Percentiles rank a stretch among this genome's conserved stretches.
These are phyloP conservation scores for Zingel zingel DNA, from an alignment of 2,113 vertebrate genomes.

Conservation along the genomic window DNA sequence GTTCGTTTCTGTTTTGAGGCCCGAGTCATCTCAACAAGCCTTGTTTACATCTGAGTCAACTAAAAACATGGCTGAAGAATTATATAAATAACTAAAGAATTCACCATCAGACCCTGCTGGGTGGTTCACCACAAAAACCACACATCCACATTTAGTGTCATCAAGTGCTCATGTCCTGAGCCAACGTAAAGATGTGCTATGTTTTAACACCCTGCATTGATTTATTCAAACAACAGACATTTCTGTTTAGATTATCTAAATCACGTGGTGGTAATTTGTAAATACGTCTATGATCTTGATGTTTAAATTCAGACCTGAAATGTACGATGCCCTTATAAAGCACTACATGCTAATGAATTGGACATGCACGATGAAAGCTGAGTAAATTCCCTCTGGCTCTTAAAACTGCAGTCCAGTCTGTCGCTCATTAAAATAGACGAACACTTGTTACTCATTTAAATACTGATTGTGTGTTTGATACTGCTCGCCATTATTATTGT, in stretches of 20 bases:
- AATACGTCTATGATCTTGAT: slow-evolving; percentile 28
- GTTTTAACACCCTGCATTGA: slow-evolving; percentile 13
- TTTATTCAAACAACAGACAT: slow-evolving; percentile 21
- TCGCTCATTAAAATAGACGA: slow-evolving; percentile 44
- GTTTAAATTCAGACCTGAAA: slow-evolving; percentile 50
- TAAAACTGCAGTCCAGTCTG: slow-evolving; percentile 35
- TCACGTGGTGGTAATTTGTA: slow-evolving; percentile 45
- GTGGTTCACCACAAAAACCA: slow-evolving; percentile 5
- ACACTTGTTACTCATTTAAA: slow-evolving; percentile 42
- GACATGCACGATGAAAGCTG: slow-evolving; percentile 49
- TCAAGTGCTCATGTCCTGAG: background rate
- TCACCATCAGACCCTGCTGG: background rate
- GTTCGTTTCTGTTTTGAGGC: slow-evolving; percentile 1
- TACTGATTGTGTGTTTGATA: slow-evolving; percentile 8
- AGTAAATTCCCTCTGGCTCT: slow-evolving; percentile 46
- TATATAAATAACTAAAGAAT: background rate
- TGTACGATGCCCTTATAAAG: slow-evolving; percentile 40
- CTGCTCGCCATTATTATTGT: slow-evolving; percentile 27
- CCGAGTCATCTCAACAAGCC: background rate
- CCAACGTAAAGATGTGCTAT: background rate
- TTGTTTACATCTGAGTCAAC: background rate
- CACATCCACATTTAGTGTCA: background rate
- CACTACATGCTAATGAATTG: slow-evolving; percentile 48
- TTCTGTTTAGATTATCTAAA: slow-evolving; percentile 23
- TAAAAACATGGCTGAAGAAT: background rate